phyloP scores from a whole-genome alignment of 1,140 invertebrate species.

The Sarcophaga bullata region DNA sequence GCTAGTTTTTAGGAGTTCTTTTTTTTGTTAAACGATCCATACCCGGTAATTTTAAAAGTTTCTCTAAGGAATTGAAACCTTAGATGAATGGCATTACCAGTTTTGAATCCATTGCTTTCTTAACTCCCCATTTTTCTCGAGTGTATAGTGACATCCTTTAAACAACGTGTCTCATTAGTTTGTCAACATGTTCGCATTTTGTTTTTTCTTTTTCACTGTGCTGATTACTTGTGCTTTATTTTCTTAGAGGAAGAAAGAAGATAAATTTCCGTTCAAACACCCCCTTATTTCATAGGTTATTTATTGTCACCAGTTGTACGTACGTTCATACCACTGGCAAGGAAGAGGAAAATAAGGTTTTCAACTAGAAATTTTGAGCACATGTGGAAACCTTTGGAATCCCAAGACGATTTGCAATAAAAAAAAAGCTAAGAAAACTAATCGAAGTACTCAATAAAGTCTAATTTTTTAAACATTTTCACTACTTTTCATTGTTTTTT shows the following conservation, averaged over 20 bases:
- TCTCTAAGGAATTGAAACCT: too few relatives aligned
- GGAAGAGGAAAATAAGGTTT: not conserved
- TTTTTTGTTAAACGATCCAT: too few relatives aligned
- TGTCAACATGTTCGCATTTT: not conserved
- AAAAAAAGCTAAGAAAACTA: not conserved
- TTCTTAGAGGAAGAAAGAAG: not conserved
- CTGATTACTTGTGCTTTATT: not conserved
- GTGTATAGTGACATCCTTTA: not conserved
- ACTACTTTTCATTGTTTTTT: too few relatives aligned
- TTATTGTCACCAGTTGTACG: constrained; percentile 4
- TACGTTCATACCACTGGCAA: not conserved
- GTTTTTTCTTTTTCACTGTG: not conserved
- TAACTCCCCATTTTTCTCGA: not conserved
- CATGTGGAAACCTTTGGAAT: constrained; percentile 13
- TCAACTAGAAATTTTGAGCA: not conserved
- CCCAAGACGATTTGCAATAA: not conserved
- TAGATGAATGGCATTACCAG: too few relatives aligned
- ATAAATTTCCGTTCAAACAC: constrained; percentile 1
- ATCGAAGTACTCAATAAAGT: not conserved
- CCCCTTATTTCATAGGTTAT: not conserved
- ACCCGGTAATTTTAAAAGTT: too few relatives aligned
- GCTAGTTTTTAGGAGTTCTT: too few relatives aligned
- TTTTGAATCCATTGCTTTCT: too few relatives aligned
- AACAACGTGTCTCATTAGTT: constrained; percentile 11
- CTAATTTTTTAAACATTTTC: constrained; percentile 9